phyloP scores from a whole-genome alignment of 1,140 invertebrate species.

The Brachionus calyciflorus region DNA sequence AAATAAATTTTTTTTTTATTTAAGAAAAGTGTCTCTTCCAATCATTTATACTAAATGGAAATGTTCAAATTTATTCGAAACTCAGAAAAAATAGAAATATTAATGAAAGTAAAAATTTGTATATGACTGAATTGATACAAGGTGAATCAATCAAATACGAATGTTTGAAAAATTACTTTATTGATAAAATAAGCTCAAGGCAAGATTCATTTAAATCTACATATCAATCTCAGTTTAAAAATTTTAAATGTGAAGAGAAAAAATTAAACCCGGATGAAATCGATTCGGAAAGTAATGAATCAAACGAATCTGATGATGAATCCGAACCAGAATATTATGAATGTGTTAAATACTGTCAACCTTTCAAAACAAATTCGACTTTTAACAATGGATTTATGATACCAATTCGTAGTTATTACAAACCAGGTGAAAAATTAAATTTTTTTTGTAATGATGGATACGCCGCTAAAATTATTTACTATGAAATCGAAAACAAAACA shows the following conservation, averaged over 20 bases:
- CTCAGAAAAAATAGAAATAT: too few species aligned
- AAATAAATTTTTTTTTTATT: background rate
- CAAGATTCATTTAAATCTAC: background rate
- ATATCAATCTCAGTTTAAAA: background rate
- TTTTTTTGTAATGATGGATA: constrained; percentile 10
- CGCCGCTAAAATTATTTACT: background rate
- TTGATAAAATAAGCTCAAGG: background rate
- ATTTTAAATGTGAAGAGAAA: too few species aligned
- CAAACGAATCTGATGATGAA: background rate
- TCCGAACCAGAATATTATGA: background rate
- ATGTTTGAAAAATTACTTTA: background rate
- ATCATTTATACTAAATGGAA: constrained; percentile 13
- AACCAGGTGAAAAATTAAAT: background rate
- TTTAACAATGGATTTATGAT: background rate
- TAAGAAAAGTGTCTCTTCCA: background rate
- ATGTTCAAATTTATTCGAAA: background rate
- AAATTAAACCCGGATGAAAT: background rate
- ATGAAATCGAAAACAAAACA: background rate
- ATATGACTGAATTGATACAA: background rate
- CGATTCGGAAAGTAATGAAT: background rate
- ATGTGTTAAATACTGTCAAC: background rate
- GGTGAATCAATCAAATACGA: background rate
- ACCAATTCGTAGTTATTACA: background rate
- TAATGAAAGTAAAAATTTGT: background rate
- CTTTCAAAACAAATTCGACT: background rate